Conservation (phyloP, 1,140 invertebrate genomes). For the Drosophila lacertosa region DNA sequence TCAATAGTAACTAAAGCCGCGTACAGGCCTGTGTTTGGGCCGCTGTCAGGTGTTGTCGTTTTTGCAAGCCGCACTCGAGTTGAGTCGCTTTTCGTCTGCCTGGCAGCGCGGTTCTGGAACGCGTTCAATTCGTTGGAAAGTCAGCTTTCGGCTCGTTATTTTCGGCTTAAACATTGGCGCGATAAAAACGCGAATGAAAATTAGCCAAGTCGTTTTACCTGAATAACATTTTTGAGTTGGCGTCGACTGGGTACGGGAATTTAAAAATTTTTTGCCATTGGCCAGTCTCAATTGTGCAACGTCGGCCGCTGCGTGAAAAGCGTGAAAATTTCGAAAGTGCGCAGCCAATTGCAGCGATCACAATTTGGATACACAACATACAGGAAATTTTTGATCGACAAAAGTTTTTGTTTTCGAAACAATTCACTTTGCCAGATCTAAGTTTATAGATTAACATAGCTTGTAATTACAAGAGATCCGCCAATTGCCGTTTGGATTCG, state of each 20-base stretch:
- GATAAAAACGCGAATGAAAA: constrained; percentile 8
- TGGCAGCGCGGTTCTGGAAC: constrained; percentile 79
- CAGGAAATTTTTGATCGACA: constrained; percentile 3
- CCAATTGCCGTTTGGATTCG: neutral
- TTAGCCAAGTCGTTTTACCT: constrained; percentile 39
- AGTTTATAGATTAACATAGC: neutral
- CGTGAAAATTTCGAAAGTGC: constrained; percentile 47
- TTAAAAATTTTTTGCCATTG: constrained; percentile 5
- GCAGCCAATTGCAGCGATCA: constrained; percentile 27
- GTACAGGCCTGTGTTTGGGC: constrained; percentile 27
- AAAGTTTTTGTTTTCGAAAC: constrained; percentile 11
- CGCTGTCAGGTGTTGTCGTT: constrained; percentile 77
- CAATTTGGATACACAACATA: constrained; percentile 24
- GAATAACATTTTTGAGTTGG: constrained; percentile 24
- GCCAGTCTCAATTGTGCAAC: constrained; percentile 36
- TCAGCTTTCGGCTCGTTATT: constrained; percentile 19
- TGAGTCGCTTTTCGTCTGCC: constrained; percentile 79
- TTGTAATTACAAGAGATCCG: neutral
- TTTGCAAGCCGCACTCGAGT: constrained; percentile 68
- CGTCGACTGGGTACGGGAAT: neutral
- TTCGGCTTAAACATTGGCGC: constrained; percentile 12
- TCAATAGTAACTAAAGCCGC: constrained; percentile 10
- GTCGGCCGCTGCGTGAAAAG: constrained; percentile 25
- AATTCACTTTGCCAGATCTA: constrained; percentile 21
- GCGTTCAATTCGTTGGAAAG: constrained; percentile 57